These are phyloP conservation scores for Clavelina lepadiformis DNA, from an alignment of 23 tunicate genomes.

Conservation along the genomic window DNA sequence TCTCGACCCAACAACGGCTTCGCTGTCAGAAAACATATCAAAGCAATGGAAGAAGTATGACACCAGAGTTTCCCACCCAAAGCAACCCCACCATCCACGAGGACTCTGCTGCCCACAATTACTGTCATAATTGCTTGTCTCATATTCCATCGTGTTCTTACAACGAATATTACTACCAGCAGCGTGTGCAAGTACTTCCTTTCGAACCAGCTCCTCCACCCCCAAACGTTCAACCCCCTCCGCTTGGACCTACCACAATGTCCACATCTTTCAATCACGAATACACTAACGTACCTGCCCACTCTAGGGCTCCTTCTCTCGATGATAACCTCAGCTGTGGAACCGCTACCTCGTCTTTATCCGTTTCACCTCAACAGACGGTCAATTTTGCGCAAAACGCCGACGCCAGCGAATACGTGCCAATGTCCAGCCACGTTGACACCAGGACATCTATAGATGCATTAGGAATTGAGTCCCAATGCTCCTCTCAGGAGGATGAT, in stretches of 20 bases:
- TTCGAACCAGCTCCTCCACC: slow-evolving; percentile 47
- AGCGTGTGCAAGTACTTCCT: not conserved
- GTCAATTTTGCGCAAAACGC: too few species aligned
- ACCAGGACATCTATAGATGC: not conserved
- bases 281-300: slow-evolving; percentile 41
- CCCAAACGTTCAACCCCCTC: slow-evolving; percentile 34
- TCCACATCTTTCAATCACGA: slow-evolving; percentile 13
- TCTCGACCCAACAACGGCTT: not conserved
- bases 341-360: slow-evolving; percentile 45
- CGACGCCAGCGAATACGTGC: not conserved
- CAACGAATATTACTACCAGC: not conserved
- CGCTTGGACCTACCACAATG: slow-evolving; percentile 1
- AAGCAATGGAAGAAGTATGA: slow-evolving; percentile 9
- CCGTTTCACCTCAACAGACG: slow-evolving; percentile 57
- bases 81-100: slow-evolving; percentile 31
- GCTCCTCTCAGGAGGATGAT: slow-evolving; percentile 20
- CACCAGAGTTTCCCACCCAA: slow-evolving; percentile 30
- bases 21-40: not conserved
- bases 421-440: not conserved
- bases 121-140: slow-evolving; percentile 25
- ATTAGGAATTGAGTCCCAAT: too few species aligned
- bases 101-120: slow-evolving; percentile 6
- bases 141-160: slow-evolving; percentile 6
- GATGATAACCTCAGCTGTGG: slow-evolving; percentile 62
- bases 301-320: slow-evolving; percentile 58